Evolutionary conservation across 2,888 invertebrate genomes (phyloP).

Genomic region (Heliconius ethilla): DNA sequence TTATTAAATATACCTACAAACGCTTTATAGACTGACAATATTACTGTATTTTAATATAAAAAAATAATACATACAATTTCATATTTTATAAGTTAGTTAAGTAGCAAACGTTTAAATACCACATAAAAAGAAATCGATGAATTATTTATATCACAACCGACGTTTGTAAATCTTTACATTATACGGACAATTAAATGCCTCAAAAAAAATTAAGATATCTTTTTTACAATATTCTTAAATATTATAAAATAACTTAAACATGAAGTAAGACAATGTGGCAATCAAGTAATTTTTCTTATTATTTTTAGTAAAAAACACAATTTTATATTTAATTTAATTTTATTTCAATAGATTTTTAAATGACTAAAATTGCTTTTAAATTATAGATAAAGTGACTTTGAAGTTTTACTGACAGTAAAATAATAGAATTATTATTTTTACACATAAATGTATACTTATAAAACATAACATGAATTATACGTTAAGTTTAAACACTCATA

Average conservation of each 20-base stretch:
- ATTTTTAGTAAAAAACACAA: no score
- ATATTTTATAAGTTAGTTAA: neutral
- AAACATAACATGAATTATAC: neutral
- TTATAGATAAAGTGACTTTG: neutral
- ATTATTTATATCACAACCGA: constrained; percentile 41
- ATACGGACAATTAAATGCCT: neutral
- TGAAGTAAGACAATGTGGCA: neutral
- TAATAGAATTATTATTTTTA: neutral
- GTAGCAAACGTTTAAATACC: neutral
- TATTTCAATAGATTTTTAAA: no score
- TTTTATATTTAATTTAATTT: no score
- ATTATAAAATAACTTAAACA: neutral
- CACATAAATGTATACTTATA: neutral
- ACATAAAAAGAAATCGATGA: constrained; percentile 30
- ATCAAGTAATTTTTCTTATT: no score
- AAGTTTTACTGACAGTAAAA: neutral
- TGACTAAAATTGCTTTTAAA: neutral
- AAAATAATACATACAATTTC: neutral
- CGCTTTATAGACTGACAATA: neutral
- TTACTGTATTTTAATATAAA: neutral
- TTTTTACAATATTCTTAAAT: no score
- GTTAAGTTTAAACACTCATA: no score
- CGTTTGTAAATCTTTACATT: constrained; percentile 25
- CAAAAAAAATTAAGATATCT: neutral
- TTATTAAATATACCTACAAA: neutral